These are phyloP conservation scores for Pristionchus exspectatus DNA, from an alignment of 2,888 invertebrate genomes.

Conservation along the genomic window DNA sequence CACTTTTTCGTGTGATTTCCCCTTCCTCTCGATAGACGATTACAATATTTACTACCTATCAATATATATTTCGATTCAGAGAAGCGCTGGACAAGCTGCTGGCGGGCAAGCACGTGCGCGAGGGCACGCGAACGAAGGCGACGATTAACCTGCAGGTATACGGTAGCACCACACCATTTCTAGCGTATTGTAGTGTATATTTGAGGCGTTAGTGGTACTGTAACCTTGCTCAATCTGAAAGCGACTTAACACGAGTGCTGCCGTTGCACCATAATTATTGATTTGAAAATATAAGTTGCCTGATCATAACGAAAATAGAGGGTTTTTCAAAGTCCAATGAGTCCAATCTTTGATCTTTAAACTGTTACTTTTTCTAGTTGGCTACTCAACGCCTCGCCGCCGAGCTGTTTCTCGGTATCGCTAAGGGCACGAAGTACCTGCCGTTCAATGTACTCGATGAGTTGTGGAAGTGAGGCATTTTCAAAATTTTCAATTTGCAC, in stretches of 20 bases:
- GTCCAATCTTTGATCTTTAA: neutral
- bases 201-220: too few relatives aligned
- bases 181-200: too few relatives aligned
- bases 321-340: too few relatives aligned
- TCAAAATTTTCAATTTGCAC: too few relatives aligned
- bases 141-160: constrained; percentile 17
- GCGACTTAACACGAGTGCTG: too few relatives aligned
- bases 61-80: neutral
- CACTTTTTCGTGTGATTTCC: too few relatives aligned
- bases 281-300: too few relatives aligned
- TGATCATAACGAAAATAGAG: too few relatives aligned
- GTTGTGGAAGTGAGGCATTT: constrained; percentile 64
- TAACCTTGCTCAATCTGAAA: too few relatives aligned
- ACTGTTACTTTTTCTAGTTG: constrained; percentile 55
- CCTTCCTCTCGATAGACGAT: too few relatives aligned
- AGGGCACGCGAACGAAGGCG: constrained; percentile 16
- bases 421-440: constrained; percentile 60
- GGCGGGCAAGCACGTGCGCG: constrained; percentile 17
- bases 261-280: too few relatives aligned
- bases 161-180: neutral
- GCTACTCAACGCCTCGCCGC: constrained; percentile 61
- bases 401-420: constrained; percentile 65
- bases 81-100: constrained; percentile 55
- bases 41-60: too few relatives aligned
- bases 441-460: constrained; percentile 58